Evolutionary conservation across 2,888 invertebrate species (phyloP).

Genomic region (Melieria crassipennis): DNA sequence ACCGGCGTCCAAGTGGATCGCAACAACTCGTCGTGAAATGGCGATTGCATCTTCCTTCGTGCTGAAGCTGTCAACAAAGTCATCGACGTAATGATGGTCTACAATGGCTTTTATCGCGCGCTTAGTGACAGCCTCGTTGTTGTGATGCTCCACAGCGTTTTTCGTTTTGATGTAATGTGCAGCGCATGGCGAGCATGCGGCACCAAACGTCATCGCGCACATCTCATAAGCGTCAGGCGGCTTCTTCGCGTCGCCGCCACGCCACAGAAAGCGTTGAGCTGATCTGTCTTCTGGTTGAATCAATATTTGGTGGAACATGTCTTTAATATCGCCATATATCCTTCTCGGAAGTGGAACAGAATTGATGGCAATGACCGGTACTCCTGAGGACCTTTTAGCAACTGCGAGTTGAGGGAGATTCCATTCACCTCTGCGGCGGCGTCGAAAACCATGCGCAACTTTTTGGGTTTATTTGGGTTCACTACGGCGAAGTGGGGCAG

Average conservation of each 20-base stretch:
- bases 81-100: constrained; percentile 37
- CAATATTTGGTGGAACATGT: constrained; percentile 38
- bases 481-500: constrained; percentile 44
- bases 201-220: constrained; percentile 9
- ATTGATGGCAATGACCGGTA: constrained; percentile 53
- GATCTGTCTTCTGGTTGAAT: constrained; percentile 49
- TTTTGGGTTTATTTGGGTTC: constrained; percentile 49
- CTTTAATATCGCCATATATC: constrained; percentile 41
- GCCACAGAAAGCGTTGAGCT: constrained; percentile 53
- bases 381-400: constrained; percentile 55
- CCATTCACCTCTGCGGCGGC: constrained; percentile 51
- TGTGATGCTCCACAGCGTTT: constrained; percentile 1
- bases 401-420: constrained; percentile 21
- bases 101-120: constrained; percentile 31
- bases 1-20: constrained; percentile 23
- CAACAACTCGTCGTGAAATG: background rate
- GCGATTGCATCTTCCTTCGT: background rate
- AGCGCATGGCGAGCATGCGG: background rate
- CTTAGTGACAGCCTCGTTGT: background rate
- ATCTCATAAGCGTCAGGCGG: constrained; percentile 1
- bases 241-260: constrained; percentile 25
- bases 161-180: constrained; percentile 4
- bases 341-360: constrained; percentile 54
- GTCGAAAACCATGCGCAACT: constrained; percentile 51
- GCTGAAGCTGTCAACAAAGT: constrained; percentile 37